Base-by-base conservation (phyloP, 2,888 invertebrate species). In the Tinea pellionella region DNA sequence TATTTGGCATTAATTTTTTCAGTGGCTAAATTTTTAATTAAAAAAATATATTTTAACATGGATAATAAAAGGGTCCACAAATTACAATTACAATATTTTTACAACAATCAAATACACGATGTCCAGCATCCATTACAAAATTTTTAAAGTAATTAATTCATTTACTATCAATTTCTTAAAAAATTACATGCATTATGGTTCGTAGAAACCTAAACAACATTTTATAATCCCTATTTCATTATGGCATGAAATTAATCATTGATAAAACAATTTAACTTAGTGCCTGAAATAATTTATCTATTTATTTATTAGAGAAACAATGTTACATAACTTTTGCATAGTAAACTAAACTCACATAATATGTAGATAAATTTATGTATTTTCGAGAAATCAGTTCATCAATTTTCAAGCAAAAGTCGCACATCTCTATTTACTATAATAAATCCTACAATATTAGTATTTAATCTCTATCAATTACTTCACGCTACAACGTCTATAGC, bases 401-500 rank as follows among this genome's bases (percentile, higher is more conserved):
- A 24, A 2, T 24, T 24, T 24, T 24, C 13, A 47, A 47, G 47
- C 47, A 7, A 47, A n/a, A 13, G 15, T 47, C 47, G 47, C 47
- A 47, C 13, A 13, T 6, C 2, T 15, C 47, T 15, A 47, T 16
- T 9, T 4, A 47, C 47, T 47, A 47, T 47, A 16, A 65, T 64
- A 60, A 66, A 67, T 75, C 69, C 63, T 65, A 59, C 16, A n/a
- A 2, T 47, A 47, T 47, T 41, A 47, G 47, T 47, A n/a, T 47
- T 15, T 47, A 24, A 16, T 16, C 15, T 47, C 2, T 47, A 47
- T 47, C 6, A 37, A 69, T 65, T 74, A 65, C 70, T 68, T 67
- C 69, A 77, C 71, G 62, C 77, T 79, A 80, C 73, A 71, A 80
- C 72, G 77, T 74, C 71, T 77, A 77, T 69, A 63, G 68, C 69